Base-by-base conservation (phyloP, 2,797 vertebrate genomes). In the Hirundo rustica region DNA sequence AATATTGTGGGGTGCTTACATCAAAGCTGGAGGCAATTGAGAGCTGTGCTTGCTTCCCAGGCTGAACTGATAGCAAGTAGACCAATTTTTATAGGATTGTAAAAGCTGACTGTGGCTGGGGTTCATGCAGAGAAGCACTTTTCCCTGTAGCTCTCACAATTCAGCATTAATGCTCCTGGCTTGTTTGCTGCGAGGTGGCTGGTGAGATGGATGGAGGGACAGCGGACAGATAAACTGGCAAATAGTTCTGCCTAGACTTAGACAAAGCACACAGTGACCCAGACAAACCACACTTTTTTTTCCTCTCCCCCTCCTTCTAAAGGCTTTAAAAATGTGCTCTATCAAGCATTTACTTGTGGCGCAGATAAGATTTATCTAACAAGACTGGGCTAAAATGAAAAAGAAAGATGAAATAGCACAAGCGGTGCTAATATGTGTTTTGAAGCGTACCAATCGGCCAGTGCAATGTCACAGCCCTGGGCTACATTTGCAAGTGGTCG, bases 401-500 rank as follows among this genome's bases (percentile, higher is more conserved):
- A 97, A 97, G 97, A 94, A 75, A 95, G 97, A 97, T 93, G 97
- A 96, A 98, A 97, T 94, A 92, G 92, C 95, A 77, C 96, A 97
- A 97, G 96, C 95, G 97, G 96, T 83, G 96, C 96, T 97, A 98
- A 97, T 97, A 96, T 82, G 97, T 98, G 98, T 98, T 98, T 98
- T 96, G 97, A 98, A 98, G 98, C 97, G 66, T 96, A 97, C 96
- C 95, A 96, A 95, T 94, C 74, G 96, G 97, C 97, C 96, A 97
- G 98, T 96, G 97, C 96, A 92, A 96, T 97, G 97, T 97, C 97
- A 95, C 97, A 97, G 98, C 98, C 98, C 97, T 97, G 96, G 98
- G 97, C 98, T 94, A 98, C 92, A 95, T 98, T 98, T 98, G 98
- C 98, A 99, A 98, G 98, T 99, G 98, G 98, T 98, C 97, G 93